phyloP scores from a whole-genome alignment of 1,140 invertebrate species.

The Nixonia krombeini region DNA sequence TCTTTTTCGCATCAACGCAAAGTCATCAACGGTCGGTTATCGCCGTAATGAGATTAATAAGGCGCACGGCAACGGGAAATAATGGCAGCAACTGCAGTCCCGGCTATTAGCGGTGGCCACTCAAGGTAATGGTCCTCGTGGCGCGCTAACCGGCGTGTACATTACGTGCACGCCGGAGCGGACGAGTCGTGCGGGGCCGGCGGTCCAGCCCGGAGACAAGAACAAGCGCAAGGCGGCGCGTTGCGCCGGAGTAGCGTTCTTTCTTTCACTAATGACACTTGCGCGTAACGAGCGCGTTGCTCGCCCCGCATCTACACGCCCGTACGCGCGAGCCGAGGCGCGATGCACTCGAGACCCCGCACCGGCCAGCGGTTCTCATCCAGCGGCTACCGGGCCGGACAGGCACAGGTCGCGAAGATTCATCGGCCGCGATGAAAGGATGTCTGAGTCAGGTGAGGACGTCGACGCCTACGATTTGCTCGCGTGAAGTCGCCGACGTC shows the following conservation, averaged over 20 bases:
- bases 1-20: no score
- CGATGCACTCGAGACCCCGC: constrained; percentile 62
- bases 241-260: constrained; percentile 16
- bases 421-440: no score
- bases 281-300: constrained; percentile 30
- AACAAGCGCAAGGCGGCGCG: background rate
- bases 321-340: no score
- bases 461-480: no score
- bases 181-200: background rate
- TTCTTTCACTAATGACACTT: constrained; percentile 19
- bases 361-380: constrained; percentile 58
- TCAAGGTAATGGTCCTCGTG: background rate
- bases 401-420: no score
- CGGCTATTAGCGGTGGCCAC: background rate
- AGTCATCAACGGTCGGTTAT: background rate
- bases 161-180: background rate
- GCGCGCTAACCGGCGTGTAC: background rate
- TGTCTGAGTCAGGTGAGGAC: no score
- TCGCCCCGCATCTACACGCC: constrained; percentile 42
- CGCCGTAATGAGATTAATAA: background rate
- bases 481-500: no score
- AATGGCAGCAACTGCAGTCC: background rate
- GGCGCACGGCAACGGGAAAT: background rate
- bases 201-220: no score
- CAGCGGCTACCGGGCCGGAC: no score